phyloP scores from a whole-genome alignment of 2,113 vertebrate species.

The Dasyurus viverrinus region DNA sequence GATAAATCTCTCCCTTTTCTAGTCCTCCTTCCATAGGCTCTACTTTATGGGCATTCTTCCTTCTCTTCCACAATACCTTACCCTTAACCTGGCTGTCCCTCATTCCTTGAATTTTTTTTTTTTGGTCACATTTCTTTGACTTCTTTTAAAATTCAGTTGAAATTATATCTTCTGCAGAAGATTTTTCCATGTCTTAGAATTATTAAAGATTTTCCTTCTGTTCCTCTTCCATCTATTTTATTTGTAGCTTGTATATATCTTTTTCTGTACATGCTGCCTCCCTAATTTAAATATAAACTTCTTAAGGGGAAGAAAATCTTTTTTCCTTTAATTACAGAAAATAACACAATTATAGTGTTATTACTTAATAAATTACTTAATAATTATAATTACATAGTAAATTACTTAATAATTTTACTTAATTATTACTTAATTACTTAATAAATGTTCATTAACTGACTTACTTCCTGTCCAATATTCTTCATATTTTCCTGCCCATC shows the following conservation, averaged over 20 bases:
- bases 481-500: neutral
- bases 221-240: neutral
- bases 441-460: neutral
- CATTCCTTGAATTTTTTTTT: neutral
- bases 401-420: no score
- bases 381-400: no score
- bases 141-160: neutral
- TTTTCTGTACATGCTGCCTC: neutral
- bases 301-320: neutral
- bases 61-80: neutral
- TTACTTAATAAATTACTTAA: no score
- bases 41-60: neutral
- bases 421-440: neutral
- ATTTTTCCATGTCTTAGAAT: neutral
- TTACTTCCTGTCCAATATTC: neutral
- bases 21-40: neutral
- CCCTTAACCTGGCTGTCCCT: neutral
- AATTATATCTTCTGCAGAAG: neutral
- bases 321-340: neutral
- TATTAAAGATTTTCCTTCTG: neutral
- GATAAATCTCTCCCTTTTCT: neutral
- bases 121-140: neutral
- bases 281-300: neutral
- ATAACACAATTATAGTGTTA: neutral
- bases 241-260: neutral